Evolutionary conservation across 2,113 vertebrate species (phyloP).

Genomic region (Ochotona princeps): DNA sequence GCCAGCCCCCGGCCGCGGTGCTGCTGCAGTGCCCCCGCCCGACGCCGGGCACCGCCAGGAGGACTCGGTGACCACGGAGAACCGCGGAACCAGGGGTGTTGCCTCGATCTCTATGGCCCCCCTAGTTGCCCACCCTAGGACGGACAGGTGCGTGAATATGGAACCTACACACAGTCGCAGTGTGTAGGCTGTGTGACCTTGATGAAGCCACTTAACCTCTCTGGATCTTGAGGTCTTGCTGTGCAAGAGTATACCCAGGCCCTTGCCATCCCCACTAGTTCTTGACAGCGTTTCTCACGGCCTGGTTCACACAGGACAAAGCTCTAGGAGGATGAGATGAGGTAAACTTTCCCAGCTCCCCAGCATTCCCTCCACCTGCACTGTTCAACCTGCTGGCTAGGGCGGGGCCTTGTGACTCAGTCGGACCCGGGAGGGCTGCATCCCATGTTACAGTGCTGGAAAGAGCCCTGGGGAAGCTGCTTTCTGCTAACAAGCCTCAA

Average conservation of each 20-base stretch:
- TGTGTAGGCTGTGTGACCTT: conserved; percentile 1
- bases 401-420: too few relatives aligned
- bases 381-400: background rate
- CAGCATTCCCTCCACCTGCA: background rate
- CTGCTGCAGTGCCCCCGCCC: conserved; percentile 70
- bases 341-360: background rate
- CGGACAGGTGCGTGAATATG: background rate
- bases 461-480: too few relatives aligned
- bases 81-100: too few relatives aligned
- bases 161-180: background rate
- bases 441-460: too few relatives aligned
- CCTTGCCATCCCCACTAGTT: background rate
- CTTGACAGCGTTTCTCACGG: background rate
- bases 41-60: conserved; percentile 10
- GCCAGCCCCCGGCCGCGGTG: background rate
- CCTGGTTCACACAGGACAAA: background rate
- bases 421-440: too few relatives aligned
- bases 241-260: background rate
- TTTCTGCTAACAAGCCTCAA: too few relatives aligned
- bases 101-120: background rate
- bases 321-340: background rate
- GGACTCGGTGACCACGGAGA: background rate
- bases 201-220: background rate
- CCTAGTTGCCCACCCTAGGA: background rate
- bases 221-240: background rate